phyloP scores from a whole-genome alignment of 1,140 invertebrate species.

The Diorhabda carinulata region DNA sequence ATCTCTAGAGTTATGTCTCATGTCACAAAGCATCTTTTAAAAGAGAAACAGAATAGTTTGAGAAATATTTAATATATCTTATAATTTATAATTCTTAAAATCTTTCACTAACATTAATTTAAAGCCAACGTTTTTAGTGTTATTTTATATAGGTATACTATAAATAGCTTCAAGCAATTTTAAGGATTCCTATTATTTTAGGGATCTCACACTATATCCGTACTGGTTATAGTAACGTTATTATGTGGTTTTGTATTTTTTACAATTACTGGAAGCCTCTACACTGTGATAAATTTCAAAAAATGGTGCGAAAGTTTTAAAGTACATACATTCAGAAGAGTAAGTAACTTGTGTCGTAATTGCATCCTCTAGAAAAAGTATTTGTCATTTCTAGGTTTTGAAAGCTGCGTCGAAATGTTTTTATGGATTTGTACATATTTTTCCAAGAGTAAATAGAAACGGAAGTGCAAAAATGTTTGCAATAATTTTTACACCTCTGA shows the following conservation, averaged over 20 bases:
- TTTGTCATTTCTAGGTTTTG: constrained; percentile 42
- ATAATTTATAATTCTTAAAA: no score
- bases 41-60: no score
- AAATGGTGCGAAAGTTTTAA: constrained; percentile 41
- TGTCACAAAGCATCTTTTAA: no score
- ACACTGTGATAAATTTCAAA: constrained; percentile 44
- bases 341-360: constrained; percentile 5
- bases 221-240: constrained; percentile 41
- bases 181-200: constrained; percentile 14
- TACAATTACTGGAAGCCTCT: constrained; percentile 41
- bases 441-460: constrained; percentile 38
- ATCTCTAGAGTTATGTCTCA: no score
- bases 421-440: constrained; percentile 44
- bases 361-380: neutral
- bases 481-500: constrained; percentile 40
- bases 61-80: no score
- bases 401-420: constrained; percentile 45
- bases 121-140: no score
- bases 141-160: no score
- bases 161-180: no score
- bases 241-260: constrained; percentile 44
- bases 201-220: constrained; percentile 26
- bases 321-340: constrained; percentile 24
- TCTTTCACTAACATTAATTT: no score
- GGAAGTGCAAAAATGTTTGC: constrained; percentile 36